Evolutionary conservation across 2,113 vertebrate species (phyloP).

Genomic region (Sebastes fasciatus): DNA sequence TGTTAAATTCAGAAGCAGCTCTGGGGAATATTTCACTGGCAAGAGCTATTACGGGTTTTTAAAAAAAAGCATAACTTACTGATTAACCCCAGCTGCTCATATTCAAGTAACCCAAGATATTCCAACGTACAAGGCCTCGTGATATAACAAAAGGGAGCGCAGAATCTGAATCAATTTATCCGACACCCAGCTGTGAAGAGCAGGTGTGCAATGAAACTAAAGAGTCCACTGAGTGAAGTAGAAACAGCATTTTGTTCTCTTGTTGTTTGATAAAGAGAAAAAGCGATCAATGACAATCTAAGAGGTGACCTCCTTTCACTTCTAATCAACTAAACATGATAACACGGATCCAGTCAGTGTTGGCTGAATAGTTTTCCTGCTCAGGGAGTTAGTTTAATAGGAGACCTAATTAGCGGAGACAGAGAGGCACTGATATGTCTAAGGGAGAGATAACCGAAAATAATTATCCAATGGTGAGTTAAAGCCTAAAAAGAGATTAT

Average conservation of each 20-base stretch:
- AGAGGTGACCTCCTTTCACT: conserved; percentile 59
- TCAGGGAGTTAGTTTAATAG: conserved; percentile 60
- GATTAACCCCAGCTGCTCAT: conserved; percentile 22
- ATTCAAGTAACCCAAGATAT: conserved; percentile 1
- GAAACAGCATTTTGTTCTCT: conserved; percentile 41
- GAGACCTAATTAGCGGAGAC: conserved; percentile 58
- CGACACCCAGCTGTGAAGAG: conserved; percentile 46
- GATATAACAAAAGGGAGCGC: conserved; percentile 29
- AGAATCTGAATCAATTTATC: conserved; percentile 38
- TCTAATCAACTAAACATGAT: conserved; percentile 63
- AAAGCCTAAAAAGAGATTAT: conserved; percentile 12
- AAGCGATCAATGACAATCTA: conserved; percentile 64
- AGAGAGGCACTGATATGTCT: conserved; percentile 33
- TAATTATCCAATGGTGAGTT: conserved; percentile 39
- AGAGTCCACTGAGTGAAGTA: conserved; percentile 37
- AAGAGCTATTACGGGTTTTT: not conserved
- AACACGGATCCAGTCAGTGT: conserved; percentile 43
- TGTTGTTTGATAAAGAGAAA: conserved; percentile 49
- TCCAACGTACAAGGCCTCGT: conserved; percentile 5
- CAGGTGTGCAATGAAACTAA: conserved; percentile 37
- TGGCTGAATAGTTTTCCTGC: conserved; percentile 44
- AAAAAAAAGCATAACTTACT: not conserved
- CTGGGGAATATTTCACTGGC: conserved; percentile 9
- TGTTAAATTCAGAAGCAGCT: not conserved
- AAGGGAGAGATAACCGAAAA: conserved; percentile 47